Percentiles rank a stretch among this genome's conserved stretches.
Conservation (phyloP, 2,888 invertebrate species). For the Teinopalpus imperialis region DNA sequence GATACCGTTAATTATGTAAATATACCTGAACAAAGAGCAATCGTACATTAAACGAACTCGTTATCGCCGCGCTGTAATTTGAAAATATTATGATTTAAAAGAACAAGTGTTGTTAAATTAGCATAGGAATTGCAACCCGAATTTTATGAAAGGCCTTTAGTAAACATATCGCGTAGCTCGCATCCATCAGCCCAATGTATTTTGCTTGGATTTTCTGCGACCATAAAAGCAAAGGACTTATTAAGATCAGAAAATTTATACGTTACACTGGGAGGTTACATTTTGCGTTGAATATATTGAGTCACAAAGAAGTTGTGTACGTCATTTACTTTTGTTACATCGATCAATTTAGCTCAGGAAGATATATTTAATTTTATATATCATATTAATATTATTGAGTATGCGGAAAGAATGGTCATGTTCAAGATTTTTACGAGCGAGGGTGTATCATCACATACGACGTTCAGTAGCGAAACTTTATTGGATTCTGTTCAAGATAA, state of each 20-base stretch:
- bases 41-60: slow-evolving; percentile 41
- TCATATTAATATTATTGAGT: slow-evolving; percentile 15
- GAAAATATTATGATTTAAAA: slow-evolving; percentile 65
- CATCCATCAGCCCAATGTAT: slow-evolving; percentile 23
- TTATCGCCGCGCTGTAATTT: slow-evolving; percentile 53
- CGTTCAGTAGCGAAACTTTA: slow-evolving; percentile 31
- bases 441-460: slow-evolving; percentile 33
- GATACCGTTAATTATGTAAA: slow-evolving; percentile 17
- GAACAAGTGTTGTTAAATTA: slow-evolving; percentile 68
- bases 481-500: slow-evolving; percentile 38
- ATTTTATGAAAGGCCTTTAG: slow-evolving; percentile 29
- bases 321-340: slow-evolving; percentile 5
- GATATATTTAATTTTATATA: slow-evolving; percentile 21
- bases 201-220: slow-evolving; percentile 26
- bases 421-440: slow-evolving; percentile 25
- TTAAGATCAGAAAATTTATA: slow-evolving; percentile 29
- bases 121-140: slow-evolving; percentile 61
- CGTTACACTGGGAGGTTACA: slow-evolving; percentile 5
- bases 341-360: slow-evolving; percentile 7
- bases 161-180: slow-evolving; percentile 25
- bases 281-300: slow-evolving; percentile 20
- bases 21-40: slow-evolving; percentile 12
- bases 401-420: slow-evolving; percentile 11
- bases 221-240: slow-evolving; percentile 27
- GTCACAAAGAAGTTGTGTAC: slow-evolving; percentile 8